phyloP scores from a whole-genome alignment of 2,113 vertebrate genomes.

The Pyxicephalus adspersus region DNA sequence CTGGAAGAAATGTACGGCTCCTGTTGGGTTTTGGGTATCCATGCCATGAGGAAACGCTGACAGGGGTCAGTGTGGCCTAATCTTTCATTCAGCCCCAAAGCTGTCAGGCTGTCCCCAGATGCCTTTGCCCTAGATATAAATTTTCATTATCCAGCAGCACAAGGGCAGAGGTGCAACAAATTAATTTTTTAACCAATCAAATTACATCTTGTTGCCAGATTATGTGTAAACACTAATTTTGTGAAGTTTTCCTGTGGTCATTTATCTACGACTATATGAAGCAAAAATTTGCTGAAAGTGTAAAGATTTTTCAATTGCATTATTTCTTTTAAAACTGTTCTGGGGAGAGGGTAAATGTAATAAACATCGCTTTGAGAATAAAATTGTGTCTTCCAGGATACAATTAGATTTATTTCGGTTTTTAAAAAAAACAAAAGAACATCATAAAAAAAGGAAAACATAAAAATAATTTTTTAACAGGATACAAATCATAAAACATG shows the following conservation, averaged over 20 bases:
- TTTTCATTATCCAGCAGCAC: slow-evolving; percentile 85
- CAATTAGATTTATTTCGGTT: slow-evolving; percentile 57
- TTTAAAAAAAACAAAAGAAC: slow-evolving; percentile 66
- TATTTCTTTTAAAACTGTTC: slow-evolving; percentile 77
- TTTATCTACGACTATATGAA: slow-evolving; percentile 77
- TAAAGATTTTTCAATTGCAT: slow-evolving; percentile 76
- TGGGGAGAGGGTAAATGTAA: slow-evolving; percentile 71
- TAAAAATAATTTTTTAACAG: slow-evolving; percentile 37
- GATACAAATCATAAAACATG: slow-evolving; percentile 31
- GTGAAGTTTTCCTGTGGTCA: slow-evolving; percentile 83
- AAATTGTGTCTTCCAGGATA: slow-evolving; percentile 65
- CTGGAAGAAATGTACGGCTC: slow-evolving; percentile 70
- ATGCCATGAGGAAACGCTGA: slow-evolving; percentile 80
- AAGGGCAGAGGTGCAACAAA: slow-evolving; percentile 86
- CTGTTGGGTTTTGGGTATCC: slow-evolving; percentile 83
- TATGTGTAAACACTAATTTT: slow-evolving; percentile 84
- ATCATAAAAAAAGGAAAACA: slow-evolving; percentile 33
- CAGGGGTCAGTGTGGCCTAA: slow-evolving; percentile 87
- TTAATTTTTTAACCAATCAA: slow-evolving; percentile 87
- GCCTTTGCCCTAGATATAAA: slow-evolving; percentile 85
- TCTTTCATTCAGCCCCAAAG: slow-evolving; percentile 88
- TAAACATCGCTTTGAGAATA: slow-evolving; percentile 71
- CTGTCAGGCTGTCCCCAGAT: slow-evolving; percentile 86
- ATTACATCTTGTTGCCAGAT: slow-evolving; percentile 83
- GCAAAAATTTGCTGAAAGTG: slow-evolving; percentile 69